A percentile compares a stretch with the other conserved stretches of the same genome.
phyloP scores from a whole-genome alignment of 2,888 invertebrate species.

The Eristalinus sepulchralis region DNA sequence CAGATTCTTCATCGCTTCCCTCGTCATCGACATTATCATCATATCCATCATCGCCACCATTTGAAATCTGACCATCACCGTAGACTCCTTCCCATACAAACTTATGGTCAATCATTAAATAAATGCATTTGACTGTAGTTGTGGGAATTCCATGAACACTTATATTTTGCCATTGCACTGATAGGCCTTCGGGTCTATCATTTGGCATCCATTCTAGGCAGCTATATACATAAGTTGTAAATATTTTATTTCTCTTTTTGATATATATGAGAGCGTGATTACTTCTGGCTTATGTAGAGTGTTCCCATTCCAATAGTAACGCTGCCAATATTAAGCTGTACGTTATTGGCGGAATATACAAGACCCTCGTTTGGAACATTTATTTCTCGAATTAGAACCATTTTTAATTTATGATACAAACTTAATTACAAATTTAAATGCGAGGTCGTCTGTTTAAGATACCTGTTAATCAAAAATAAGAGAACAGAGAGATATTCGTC shows the following conservation, averaged over 20 bases:
- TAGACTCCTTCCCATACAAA: constrained; percentile 79
- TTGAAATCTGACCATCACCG: constrained; percentile 73
- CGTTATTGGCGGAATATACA: constrained; percentile 77
- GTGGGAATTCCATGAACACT: constrained; percentile 79
- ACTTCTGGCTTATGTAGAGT: constrained; percentile 79
- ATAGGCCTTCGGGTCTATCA: constrained; percentile 77
- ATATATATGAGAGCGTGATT: constrained; percentile 51
- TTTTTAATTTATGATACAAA: constrained; percentile 64
- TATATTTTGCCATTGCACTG: constrained; percentile 79
- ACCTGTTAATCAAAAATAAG: too few relatives aligned
- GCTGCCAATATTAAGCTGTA: constrained; percentile 78
- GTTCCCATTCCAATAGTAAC: constrained; percentile 77
- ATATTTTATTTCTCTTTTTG: background rate
- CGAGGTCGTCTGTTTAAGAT: background rate
- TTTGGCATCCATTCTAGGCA: constrained; percentile 78
- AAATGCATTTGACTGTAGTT: constrained; percentile 78
- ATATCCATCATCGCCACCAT: constrained; percentile 69
- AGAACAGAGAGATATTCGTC: too few relatives aligned
- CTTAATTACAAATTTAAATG: background rate
- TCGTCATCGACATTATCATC: constrained; percentile 75
- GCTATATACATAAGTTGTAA: constrained; percentile 73
- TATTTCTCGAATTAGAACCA: constrained; percentile 78
- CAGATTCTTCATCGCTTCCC: constrained; percentile 76
- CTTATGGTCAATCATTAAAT: constrained; percentile 79
- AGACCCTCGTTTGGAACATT: constrained; percentile 77